Percentiles rank a stretch among this genome's conserved stretches.
phyloP scores from a whole-genome alignment of 2,113 vertebrate genomes.

The Cochlearius cochlearius region DNA sequence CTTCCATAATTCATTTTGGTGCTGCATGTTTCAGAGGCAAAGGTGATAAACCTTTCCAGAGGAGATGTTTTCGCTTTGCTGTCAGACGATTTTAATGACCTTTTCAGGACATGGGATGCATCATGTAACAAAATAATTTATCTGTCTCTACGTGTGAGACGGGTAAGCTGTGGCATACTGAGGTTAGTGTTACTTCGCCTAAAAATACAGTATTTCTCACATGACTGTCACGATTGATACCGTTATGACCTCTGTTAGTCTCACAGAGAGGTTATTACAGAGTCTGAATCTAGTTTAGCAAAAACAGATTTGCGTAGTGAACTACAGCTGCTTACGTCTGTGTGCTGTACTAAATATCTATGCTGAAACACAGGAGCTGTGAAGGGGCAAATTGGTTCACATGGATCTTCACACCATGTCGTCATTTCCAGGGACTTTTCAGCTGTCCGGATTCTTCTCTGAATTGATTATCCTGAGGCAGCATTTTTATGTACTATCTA shows the following conservation, averaged over 20 bases:
- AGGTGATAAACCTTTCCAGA: not conserved
- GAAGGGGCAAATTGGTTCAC: not conserved
- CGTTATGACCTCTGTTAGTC: not conserved
- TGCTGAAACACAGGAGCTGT: not conserved
- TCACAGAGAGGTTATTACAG: not conserved
- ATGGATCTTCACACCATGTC: not conserved
- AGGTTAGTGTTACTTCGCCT: not conserved
- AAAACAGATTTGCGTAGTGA: not conserved
- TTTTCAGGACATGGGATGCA: not conserved
- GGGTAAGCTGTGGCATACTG: not conserved
- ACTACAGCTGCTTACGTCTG: not conserved
- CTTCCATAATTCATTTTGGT: not conserved
- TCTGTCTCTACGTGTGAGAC: not conserved
- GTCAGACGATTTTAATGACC: not conserved
- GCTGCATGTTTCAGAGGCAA: not conserved
- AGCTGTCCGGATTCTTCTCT: not conserved
- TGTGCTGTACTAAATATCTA: not conserved
- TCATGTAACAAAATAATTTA: not conserved
- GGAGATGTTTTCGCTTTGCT: not conserved
- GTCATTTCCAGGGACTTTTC: not conserved
- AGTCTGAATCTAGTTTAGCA: not conserved
- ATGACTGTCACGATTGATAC: not conserved
- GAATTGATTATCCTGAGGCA: not conserved
- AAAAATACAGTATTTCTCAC: not conserved
- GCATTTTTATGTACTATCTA: not conserved